Base-by-base conservation (phyloP, 35 echinoderm and acorn worm genomes). In the Ophiothrix spiculata region DNA sequence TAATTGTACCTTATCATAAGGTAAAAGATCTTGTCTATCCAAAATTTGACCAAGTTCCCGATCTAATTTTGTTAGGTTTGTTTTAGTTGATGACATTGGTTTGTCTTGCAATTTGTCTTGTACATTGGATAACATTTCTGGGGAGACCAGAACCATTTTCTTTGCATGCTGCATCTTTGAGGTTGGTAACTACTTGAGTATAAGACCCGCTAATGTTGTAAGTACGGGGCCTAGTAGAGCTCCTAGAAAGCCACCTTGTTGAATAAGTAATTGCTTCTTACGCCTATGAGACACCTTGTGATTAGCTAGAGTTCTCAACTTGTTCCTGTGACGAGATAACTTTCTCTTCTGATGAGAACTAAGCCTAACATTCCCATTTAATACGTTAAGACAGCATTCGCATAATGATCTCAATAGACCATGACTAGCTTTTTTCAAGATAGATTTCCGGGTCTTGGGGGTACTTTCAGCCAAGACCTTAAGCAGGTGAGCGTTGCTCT, bases 241-340 rank as follows among this genome's bases (percentile, higher is more conserved):
- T 36, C 38, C 49, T 23, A 84, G 1, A 54, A 84, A 84, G 6
- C 85, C 85, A 33, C 85, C 73, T 87, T 91, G 41, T 56, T 86
- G 45, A 38, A 15, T 74, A 31, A 86, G 0, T 4, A 75, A 32
- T 80, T 45, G 38, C 64, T 84, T 56, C 31, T 45, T 81, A 0
- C 13, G 54, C 2, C 36, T 79, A 19, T 75, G 37, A 38, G 74
- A 84, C 39, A 49, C 81, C 17, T 78, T 64, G 36, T 93, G 89
- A 85, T 89, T 33, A 0, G 80, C 74, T n/a, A 82, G 64, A 69
- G 54, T 28, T 32, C 91, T 32, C 16, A 93, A 76, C 49, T 88
- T 75, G 39, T 84, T 83, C 82, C 86, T 93, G 49, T 93, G 39
- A 19, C 91, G 86, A 2, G 85, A 78, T n/a, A n/a, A n/a, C 33